Evolutionary conservation across 2,113 vertebrate species (phyloP).

Genomic region (Labrus mixtus): DNA sequence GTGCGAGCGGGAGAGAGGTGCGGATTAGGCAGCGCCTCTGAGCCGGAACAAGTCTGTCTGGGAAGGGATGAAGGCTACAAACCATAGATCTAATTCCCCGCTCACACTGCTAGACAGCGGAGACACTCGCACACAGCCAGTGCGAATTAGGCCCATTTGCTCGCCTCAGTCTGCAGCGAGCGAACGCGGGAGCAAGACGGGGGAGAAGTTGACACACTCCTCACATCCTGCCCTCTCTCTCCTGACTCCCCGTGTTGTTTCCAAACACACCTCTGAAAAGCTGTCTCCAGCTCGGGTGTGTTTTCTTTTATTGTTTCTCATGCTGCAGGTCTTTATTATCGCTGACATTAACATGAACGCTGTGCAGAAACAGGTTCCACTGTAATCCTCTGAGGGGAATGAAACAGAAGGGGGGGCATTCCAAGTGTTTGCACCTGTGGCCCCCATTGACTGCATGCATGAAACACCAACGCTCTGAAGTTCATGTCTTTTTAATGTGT

Average conservation of each 20-base stretch:
- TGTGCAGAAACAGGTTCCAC: constrained; percentile 59
- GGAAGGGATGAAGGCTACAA: constrained; percentile 84
- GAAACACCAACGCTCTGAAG: constrained; percentile 55
- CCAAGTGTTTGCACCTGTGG: constrained; percentile 75
- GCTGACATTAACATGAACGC: constrained; percentile 76
- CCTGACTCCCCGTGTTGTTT: constrained; percentile 53
- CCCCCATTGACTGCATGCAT: constrained; percentile 68
- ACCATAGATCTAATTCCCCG: constrained; percentile 84
- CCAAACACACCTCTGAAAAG: constrained; percentile 67
- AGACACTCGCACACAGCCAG: constrained; percentile 75
- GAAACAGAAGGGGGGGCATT: constrained; percentile 38
- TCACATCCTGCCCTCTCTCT: constrained; percentile 68
- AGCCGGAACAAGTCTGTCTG: constrained; percentile 87
- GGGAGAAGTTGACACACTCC: constrained; percentile 81
- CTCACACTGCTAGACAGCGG: constrained; percentile 80
- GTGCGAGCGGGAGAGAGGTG: constrained; percentile 81
- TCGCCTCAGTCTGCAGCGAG: constrained; percentile 74
- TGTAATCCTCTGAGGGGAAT: constrained; percentile 36
- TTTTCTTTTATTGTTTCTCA: constrained; percentile 62
- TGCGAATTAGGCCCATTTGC: constrained; percentile 85
- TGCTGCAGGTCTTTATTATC: constrained; percentile 78
- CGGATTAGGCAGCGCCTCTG: constrained; percentile 85
- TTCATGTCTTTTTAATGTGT: constrained; percentile 77
- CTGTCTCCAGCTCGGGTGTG: constrained; percentile 48
- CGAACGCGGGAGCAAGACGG: constrained; percentile 64